Percentiles rank a stretch among this genome's conserved stretches.
phyloP scores from a whole-genome alignment of 1,140 invertebrate species.

The Neodiprion pinetum region DNA sequence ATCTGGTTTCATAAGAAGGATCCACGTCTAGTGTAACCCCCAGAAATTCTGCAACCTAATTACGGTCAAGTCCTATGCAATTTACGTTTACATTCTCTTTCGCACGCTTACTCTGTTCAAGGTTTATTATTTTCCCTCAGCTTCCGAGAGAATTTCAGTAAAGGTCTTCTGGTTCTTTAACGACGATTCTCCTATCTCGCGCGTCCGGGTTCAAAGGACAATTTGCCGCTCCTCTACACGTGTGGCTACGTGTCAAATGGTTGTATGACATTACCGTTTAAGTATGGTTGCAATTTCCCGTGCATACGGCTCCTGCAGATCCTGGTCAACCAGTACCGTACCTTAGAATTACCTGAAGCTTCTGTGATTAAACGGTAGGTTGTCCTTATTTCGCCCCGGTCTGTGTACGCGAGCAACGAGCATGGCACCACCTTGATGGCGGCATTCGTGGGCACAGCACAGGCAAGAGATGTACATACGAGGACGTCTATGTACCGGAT shows the following conservation, averaged over 20 bases:
- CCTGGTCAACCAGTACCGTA: conserved; percentile 38
- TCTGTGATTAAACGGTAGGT: conserved; percentile 49
- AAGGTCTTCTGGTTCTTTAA: conserved; percentile 50
- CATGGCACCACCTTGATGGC: background rate
- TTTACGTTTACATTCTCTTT: no score
- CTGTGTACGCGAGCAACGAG: background rate
- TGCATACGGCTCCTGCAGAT: conserved; percentile 19
- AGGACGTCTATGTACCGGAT: background rate
- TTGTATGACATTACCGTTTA: conserved; percentile 34
- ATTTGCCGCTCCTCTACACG: background rate
- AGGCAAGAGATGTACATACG: background rate
- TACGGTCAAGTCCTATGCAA: no score
- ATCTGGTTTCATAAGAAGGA: no score
- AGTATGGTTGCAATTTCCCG: conserved; percentile 34
- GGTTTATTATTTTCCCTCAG: background rate
- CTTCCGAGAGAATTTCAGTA: conserved; percentile 26
- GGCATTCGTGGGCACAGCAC: no score
- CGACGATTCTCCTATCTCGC: conserved; percentile 24
- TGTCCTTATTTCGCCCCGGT: background rate
- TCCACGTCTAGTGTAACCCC: no score
- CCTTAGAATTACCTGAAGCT: conserved; percentile 46
- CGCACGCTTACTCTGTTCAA: background rate
- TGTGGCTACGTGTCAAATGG: background rate
- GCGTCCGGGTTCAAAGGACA: conserved; percentile 26
- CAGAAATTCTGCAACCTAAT: no score